These are phyloP conservation scores for Falco punctatus DNA, from an alignment of 2,113 vertebrate species.

Conservation along the genomic window DNA sequence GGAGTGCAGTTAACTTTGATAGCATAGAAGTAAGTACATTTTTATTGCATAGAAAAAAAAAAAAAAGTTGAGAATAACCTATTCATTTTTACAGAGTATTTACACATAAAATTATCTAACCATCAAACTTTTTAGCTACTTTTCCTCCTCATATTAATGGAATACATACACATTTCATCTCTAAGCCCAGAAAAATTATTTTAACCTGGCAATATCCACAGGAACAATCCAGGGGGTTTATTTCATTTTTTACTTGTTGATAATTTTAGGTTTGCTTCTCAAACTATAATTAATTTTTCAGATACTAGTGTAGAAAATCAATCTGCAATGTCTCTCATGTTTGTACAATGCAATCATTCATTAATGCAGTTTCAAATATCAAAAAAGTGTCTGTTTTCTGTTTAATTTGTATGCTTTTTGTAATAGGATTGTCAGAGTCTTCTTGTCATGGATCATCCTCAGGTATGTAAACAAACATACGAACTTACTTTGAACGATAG, in stretches of 20 bases:
- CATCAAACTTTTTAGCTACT: slow-evolving; percentile 49
- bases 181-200: slow-evolving; percentile 8
- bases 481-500: slow-evolving; percentile 49
- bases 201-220: not conserved
- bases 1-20: slow-evolving; percentile 73
- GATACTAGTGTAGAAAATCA: not conserved
- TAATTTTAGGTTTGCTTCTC: not conserved
- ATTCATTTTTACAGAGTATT: slow-evolving; percentile 65
- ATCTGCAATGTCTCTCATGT: not conserved
- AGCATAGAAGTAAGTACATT: slow-evolving; percentile 57
- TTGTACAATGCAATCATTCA: not conserved
- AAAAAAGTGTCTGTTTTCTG: slow-evolving; percentile 23
- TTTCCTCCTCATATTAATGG: slow-evolving; percentile 27
- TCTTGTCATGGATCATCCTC: slow-evolving; percentile 54
- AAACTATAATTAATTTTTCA: not conserved
- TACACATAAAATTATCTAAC: slow-evolving; percentile 63
- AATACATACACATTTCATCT: slow-evolving; percentile 19
- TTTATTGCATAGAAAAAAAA: slow-evolving; percentile 62
- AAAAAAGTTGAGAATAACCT: slow-evolving; percentile 55
- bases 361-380: slow-evolving; percentile 1
- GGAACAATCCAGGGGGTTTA: not conserved
- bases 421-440: slow-evolving; percentile 30
- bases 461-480: slow-evolving; percentile 73
- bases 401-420: slow-evolving; percentile 28
- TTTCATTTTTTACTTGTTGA: not conserved